Percentiles rank a stretch among this genome's conserved stretches.
Conservation (phyloP, 1,140 invertebrate genomes). For the Campoletis sonorensis region DNA sequence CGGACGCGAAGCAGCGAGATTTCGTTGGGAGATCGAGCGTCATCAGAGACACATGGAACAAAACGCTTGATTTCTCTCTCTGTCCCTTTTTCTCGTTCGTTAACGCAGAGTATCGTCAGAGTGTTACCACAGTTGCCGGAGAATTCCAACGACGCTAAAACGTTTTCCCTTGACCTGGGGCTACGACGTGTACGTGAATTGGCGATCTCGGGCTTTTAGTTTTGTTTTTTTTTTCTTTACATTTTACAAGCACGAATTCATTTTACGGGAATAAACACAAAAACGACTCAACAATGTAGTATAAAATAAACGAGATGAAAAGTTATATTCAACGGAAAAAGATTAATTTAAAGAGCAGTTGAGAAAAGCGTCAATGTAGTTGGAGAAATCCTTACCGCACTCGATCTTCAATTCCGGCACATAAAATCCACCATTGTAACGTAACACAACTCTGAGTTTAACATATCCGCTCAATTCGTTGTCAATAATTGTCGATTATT, state of each 20-base stretch:
- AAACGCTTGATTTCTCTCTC: constrained; percentile 7
- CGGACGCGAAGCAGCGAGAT: constrained; percentile 3
- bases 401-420: background rate
- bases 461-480: background rate
- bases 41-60: constrained; percentile 1
- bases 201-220: too few species aligned
- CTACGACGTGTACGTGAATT: background rate
- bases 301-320: background rate
- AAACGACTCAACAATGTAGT: too few species aligned
- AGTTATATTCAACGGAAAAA: too few species aligned
- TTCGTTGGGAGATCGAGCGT: constrained; percentile 15
- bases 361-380: too few species aligned
- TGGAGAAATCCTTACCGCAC: background rate
- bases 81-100: background rate
- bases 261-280: background rate
- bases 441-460: background rate
- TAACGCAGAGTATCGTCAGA: background rate
- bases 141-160: background rate
- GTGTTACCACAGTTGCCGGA: background rate
- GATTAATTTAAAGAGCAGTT: too few species aligned
- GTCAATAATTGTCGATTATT: background rate
- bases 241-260: background rate
- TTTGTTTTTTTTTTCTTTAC: too few species aligned
- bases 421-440: constrained; percentile 24
- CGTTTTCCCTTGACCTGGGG: background rate